Percentiles rank a stretch among this genome's conserved stretches.
Conservation (phyloP, 1,140 invertebrate genomes). For the Bombus polaris region DNA sequence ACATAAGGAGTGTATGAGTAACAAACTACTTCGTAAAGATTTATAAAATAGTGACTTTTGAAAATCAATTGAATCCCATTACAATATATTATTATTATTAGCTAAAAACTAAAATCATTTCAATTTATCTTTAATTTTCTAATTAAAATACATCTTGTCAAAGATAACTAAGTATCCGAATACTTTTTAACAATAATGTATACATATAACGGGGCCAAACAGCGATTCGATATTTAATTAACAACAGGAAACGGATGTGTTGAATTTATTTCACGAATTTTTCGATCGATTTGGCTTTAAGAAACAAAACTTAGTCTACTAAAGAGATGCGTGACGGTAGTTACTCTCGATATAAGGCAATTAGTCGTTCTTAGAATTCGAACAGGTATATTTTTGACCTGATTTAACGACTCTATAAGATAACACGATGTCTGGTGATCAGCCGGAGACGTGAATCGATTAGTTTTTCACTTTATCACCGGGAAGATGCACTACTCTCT, state of each 20-base stretch:
- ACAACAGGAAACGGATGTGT: neutral
- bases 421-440: neutral
- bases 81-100: neutral
- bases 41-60: too few species aligned
- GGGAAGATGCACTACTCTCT: neutral
- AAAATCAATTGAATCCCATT: too few species aligned
- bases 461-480: neutral
- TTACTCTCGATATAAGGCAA: neutral
- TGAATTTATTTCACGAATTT: neutral
- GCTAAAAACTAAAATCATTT: neutral
- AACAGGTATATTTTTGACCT: neutral
- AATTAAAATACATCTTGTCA: neutral
- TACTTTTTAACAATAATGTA: neutral
- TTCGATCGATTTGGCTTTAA: neutral
- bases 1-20: too few species aligned
- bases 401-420: neutral
- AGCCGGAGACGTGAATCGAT: neutral
- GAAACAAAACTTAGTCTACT: neutral
- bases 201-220: neutral
- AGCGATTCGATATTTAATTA: neutral
- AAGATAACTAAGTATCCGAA: neutral
- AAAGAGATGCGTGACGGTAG: neutral
- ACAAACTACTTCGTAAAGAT: too few species aligned
- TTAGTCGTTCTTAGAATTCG: neutral
- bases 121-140: too few species aligned